phyloP scores from a whole-genome alignment of 2,888 invertebrate genomes.

The Pollenia angustigena region DNA sequence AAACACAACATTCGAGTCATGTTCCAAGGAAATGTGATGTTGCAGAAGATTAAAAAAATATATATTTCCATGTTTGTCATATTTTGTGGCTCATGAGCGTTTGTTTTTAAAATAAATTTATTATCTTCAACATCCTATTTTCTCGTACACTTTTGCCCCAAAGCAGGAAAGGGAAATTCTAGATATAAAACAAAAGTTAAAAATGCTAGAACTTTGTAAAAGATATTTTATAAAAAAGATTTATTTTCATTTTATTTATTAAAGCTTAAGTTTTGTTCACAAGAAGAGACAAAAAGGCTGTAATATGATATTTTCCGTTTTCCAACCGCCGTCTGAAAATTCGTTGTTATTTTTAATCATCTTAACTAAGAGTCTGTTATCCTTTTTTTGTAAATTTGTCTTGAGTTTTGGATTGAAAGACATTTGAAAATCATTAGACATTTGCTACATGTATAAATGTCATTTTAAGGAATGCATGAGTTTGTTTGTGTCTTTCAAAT shows the following conservation, averaged over 20 bases:
- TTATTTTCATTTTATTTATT: no score
- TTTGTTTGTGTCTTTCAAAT: not conserved
- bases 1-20: slow-evolving; percentile 47
- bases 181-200: not conserved
- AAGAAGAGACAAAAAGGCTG: no score
- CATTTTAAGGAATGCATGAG: not conserved
- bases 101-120: slow-evolving; percentile 32
- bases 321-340: no score
- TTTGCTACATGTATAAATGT: not conserved
- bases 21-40: slow-evolving; percentile 56
- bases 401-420: not conserved
- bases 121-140: slow-evolving; percentile 37
- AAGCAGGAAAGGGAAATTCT: slow-evolving; percentile 35
- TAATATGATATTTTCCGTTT: no score
- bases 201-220: not conserved
- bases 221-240: no score
- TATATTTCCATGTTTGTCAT: not conserved
- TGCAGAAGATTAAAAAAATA: slow-evolving; percentile 33
- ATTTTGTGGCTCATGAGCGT: slow-evolving; percentile 8
- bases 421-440: slow-evolving; percentile 10
- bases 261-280: no score
- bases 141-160: slow-evolving; percentile 11
- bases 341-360: not conserved
- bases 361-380: not conserved
- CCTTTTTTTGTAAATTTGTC: not conserved